phyloP scores from a whole-genome alignment of 2,888 invertebrate species.

The Eutolmus rufibarbis region DNA sequence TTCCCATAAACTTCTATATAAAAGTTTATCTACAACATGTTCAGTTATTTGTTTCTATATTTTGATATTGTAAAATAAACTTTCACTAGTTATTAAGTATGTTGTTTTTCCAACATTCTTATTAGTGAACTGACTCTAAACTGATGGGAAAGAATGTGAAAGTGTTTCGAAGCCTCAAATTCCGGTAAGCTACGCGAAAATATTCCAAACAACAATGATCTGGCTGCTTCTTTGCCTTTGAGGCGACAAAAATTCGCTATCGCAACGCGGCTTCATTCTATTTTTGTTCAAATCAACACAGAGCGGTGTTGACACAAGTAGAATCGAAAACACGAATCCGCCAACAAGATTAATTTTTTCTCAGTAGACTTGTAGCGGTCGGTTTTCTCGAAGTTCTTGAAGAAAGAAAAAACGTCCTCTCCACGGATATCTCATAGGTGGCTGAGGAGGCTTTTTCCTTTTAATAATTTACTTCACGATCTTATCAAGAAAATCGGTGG shows the following conservation, averaged over 20 bases:
- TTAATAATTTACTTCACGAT: neutral
- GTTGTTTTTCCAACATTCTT: neutral
- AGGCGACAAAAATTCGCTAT: slow-evolving; percentile 1
- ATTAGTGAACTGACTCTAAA: neutral
- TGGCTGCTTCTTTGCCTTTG: neutral
- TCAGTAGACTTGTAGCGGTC: neutral
- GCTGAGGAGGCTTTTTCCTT: neutral
- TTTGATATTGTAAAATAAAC: neutral
- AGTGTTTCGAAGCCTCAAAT: neutral
- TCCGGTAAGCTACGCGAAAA: neutral
- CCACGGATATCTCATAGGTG: neutral
- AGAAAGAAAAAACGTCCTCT: neutral
- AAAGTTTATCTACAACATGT: too few relatives aligned
- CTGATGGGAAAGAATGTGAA: neutral
- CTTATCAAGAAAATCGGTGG: neutral
- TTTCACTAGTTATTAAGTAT: neutral
- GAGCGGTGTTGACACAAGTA: slow-evolving; percentile 1
- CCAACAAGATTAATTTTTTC: neutral
- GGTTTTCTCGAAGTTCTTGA: neutral
- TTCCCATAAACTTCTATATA: too few relatives aligned
- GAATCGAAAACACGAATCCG: slow-evolving; percentile 8
- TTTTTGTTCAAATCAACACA: slow-evolving; percentile 17
- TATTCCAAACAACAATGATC: neutral
- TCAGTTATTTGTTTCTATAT: neutral
- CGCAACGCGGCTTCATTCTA: slow-evolving; percentile 2